A percentile compares a stretch with the other conserved stretches of the same genome.
phyloP scores from a whole-genome alignment of 2,797 vertebrate genomes.

The Geotrypetes seraphini region DNA sequence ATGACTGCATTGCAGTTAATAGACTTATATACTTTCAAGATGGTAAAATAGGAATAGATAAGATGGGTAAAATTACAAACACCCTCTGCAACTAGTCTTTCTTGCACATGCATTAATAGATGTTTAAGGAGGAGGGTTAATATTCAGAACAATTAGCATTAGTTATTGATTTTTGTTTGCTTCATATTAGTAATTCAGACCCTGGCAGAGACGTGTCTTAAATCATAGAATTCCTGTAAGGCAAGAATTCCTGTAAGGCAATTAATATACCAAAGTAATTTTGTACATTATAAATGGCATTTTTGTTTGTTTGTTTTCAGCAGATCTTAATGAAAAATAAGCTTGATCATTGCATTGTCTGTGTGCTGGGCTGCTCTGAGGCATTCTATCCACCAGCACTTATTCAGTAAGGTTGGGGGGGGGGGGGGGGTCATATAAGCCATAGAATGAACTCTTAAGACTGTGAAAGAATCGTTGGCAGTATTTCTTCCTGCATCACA shows the following conservation, averaged over 20 bases:
- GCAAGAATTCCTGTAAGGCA: constrained; percentile 37
- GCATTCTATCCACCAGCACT: constrained; percentile 34
- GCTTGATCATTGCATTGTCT: constrained; percentile 19
- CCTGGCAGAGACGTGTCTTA: constrained; percentile 35
- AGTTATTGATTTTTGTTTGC: constrained; percentile 24
- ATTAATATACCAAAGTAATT: constrained; percentile 24
- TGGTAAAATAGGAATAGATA: too few relatives aligned
- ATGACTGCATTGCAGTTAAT: constrained; percentile 19
- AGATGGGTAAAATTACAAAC: too few relatives aligned
- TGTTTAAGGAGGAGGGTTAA: constrained; percentile 13
- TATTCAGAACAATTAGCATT: constrained; percentile 5
- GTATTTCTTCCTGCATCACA: constrained; percentile 42
- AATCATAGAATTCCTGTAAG: constrained; percentile 35
- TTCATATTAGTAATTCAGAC: constrained; percentile 41
- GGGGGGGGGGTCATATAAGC: constrained; percentile 28
- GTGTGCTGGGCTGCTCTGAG: constrained; percentile 10
- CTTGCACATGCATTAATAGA: too few relatives aligned
- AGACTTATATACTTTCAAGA: constrained; percentile 28
- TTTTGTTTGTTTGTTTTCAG: constrained; percentile 14
- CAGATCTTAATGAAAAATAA: constrained; percentile 14
- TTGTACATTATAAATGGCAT: constrained; percentile 31
- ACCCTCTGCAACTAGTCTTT: too few relatives aligned
- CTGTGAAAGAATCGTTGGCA: constrained; percentile 46
- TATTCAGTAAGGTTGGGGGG: constrained; percentile 22
- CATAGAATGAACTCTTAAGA: constrained; percentile 44